Evolutionary conservation across 2,113 vertebrate genomes (phyloP).

Genomic region (Ammodytes marinus): DNA sequence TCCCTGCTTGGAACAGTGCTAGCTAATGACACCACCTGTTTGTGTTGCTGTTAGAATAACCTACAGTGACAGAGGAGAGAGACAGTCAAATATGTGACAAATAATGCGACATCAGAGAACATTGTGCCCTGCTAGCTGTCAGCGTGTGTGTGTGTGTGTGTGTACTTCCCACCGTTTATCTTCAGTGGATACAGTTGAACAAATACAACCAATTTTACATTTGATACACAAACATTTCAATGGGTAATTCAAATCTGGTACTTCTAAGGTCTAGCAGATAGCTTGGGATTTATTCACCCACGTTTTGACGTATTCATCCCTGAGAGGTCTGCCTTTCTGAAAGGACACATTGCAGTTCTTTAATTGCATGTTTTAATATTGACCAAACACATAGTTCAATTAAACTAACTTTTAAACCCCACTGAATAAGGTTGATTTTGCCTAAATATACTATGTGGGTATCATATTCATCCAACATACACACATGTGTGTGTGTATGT

Average conservation of each 20-base stretch:
- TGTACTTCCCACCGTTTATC: background rate
- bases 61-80: background rate
- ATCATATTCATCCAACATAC: background rate
- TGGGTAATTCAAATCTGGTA: no score
- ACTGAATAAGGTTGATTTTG: background rate
- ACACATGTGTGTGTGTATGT: no score
- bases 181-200: background rate
- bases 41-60: conserved; percentile 10
- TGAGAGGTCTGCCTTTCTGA: background rate
- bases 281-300: background rate
- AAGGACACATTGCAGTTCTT: conserved; percentile 16
- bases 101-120: background rate
- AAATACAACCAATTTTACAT: background rate
- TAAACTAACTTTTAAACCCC: background rate
- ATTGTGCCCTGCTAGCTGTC: background rate
- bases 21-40: conserved; percentile 26
- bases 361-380: conserved; percentile 38
- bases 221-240: background rate
- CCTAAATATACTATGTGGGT: background rate
- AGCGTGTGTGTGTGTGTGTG: background rate
- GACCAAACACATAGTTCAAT: conserved; percentile 11
- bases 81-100: conserved; percentile 10
- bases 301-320: background rate
- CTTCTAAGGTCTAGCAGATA: no score
- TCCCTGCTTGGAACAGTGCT: conserved; percentile 42